These are phyloP conservation scores for Drosophila eohydei DNA, from an alignment of 2,888 invertebrate species.

Conservation along the genomic window DNA sequence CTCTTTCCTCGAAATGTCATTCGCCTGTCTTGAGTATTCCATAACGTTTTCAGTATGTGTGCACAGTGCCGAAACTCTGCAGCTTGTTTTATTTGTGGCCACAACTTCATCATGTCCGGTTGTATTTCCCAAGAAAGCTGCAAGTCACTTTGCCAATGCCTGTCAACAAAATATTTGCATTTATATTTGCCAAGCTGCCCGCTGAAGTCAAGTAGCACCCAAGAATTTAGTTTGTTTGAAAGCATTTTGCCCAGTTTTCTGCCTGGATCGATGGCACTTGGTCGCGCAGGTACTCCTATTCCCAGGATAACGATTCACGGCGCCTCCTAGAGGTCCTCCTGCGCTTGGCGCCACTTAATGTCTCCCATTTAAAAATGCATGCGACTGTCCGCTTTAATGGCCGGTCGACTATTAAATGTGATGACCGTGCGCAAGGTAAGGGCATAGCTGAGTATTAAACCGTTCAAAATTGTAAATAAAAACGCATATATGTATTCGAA, in stretches of 20 bases:
- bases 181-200: constrained; percentile 52
- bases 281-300: constrained; percentile 25
- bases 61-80: constrained; percentile 24
- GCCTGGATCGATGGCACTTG: constrained; percentile 45
- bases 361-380: constrained; percentile 72
- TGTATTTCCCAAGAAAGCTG: constrained; percentile 49
- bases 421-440: constrained; percentile 33
- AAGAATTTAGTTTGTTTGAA: constrained; percentile 28
- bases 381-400: constrained; percentile 57
- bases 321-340: constrained; percentile 3
- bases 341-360: constrained; percentile 44
- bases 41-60: constrained; percentile 42
- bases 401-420: constrained; percentile 56
- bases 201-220: constrained; percentile 28
- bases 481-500: constrained; percentile 38
- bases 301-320: constrained; percentile 7
- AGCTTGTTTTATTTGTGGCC: constrained; percentile 36
- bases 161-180: constrained; percentile 74
- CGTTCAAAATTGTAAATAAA: constrained; percentile 76
- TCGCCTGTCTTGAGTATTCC: constrained; percentile 28
- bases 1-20: constrained; percentile 26
- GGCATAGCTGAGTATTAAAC: constrained; percentile 46
- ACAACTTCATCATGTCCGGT: constrained; percentile 58
- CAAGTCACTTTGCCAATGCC: constrained; percentile 65
- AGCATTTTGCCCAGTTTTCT: constrained; percentile 16